These are phyloP conservation scores for Pseudomyrmex pallidus DNA, from an alignment of 1,140 invertebrate genomes.

Conservation along the genomic window DNA sequence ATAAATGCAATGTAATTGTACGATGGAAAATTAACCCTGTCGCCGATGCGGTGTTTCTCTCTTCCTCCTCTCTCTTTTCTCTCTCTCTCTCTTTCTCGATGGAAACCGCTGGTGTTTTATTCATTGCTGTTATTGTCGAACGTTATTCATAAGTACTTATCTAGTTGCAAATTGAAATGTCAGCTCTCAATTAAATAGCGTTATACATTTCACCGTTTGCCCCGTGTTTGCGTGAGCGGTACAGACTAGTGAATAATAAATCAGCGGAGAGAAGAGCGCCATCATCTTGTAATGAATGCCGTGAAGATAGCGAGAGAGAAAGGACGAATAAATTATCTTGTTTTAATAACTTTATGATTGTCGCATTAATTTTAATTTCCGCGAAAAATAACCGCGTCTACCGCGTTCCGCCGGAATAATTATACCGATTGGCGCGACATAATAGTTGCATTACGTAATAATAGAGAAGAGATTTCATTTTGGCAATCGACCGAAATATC, in stretches of 20 bases:
- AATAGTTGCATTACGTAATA: neutral
- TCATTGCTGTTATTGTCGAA: neutral
- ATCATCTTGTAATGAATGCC: neutral
- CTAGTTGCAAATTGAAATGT: constrained; percentile 16
- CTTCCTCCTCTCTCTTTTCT: too few relatives aligned
- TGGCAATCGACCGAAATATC: neutral
- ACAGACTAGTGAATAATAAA: neutral
- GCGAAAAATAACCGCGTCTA: neutral
- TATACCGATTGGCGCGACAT: neutral
- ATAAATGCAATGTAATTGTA: constrained; percentile 34
- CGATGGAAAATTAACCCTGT: constrained; percentile 32
- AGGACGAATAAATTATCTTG: neutral
- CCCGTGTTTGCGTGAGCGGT: neutral
- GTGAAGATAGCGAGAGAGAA: neutral
- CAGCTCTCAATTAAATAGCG: neutral
- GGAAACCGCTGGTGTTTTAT: constrained; percentile 8
- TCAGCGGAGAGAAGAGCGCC: neutral
- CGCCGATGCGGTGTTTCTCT: neutral
- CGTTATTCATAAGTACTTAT: constrained; percentile 8
- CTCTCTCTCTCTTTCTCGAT: too few relatives aligned
- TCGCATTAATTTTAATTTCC: neutral
- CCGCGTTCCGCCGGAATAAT: neutral
- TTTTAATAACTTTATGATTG: neutral
- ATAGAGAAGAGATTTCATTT: constrained; percentile 1
- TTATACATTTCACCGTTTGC: neutral